These are phyloP conservation scores for Polydrusus tereticollis DNA, from an alignment of 2,888 invertebrate genomes.

Conservation along the genomic window DNA sequence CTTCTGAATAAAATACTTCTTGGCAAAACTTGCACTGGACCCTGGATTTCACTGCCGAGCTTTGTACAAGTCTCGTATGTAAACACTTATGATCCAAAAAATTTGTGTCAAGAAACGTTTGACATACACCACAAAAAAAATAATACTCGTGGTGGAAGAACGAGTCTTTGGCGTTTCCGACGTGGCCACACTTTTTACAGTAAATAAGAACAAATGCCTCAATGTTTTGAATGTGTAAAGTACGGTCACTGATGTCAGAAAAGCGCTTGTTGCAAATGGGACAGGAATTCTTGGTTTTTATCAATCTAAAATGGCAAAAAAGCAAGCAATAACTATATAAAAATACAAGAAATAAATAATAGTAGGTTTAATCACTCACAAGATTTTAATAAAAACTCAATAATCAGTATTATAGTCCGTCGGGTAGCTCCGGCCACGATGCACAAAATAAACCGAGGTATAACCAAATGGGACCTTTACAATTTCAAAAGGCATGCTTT, in stretches of 20 bases:
- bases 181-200: constrained; percentile 25
- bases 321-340: constrained; percentile 1
- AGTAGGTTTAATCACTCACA: too few species aligned
- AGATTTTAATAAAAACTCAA: too few species aligned
- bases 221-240: constrained; percentile 36
- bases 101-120: background rate
- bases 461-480: too few species aligned
- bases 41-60: constrained; percentile 16
- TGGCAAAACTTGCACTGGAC: constrained; percentile 52
- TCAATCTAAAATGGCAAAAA: constrained; percentile 23
- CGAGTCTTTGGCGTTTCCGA: constrained; percentile 2
- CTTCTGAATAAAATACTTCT: constrained; percentile 44
- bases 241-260: background rate
- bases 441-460: too few species aligned
- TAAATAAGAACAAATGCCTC: constrained; percentile 31
- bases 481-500: too few species aligned
- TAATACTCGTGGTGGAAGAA: constrained; percentile 19
- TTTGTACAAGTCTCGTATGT: constrained; percentile 20
- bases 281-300: background rate
- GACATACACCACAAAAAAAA: constrained; percentile 30
- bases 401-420: too few species aligned
- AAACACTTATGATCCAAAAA: constrained; percentile 36
- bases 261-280: constrained; percentile 26
- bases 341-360: background rate
- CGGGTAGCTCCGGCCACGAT: too few species aligned